These are phyloP conservation scores for Leptopilina boulardi DNA, from an alignment of 1,140 invertebrate species.

Conservation along the genomic window DNA sequence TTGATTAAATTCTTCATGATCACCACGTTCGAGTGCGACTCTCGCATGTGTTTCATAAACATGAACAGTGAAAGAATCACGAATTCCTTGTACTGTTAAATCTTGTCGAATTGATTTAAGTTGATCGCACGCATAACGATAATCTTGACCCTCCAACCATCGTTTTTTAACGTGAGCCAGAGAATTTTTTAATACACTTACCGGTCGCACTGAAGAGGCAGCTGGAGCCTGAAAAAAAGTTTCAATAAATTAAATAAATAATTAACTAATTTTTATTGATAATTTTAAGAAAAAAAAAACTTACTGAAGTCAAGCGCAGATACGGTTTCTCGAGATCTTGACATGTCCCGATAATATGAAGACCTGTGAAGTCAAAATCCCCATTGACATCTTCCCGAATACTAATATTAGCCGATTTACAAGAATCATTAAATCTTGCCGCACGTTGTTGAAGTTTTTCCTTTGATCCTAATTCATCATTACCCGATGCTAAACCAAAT, in stretches of 20 bases:
- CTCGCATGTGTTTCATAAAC: constrained; percentile 99
- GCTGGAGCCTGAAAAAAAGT: constrained; percentile 89
- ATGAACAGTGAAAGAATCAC: constrained; percentile 94
- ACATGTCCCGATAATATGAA: constrained; percentile 95
- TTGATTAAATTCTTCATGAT: constrained; percentile 99
- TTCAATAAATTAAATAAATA: constrained; percentile 33
- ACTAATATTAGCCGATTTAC: constrained; percentile 69
- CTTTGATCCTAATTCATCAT: constrained; percentile 81
- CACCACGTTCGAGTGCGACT: constrained; percentile 97
- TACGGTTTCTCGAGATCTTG: constrained; percentile 96
- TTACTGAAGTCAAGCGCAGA: constrained; percentile 91
- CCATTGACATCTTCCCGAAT: constrained; percentile 77
- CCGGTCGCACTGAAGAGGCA: constrained; percentile 91
- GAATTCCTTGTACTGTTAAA: constrained; percentile 97
- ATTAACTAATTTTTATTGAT: constrained; percentile 4
- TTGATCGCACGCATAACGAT: constrained; percentile 98
- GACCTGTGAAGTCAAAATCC: constrained; percentile 87
- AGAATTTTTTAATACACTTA: constrained; percentile 89
- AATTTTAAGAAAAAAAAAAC: constrained; percentile 46
- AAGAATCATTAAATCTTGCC: constrained; percentile 84
- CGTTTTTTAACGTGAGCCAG: constrained; percentile 92
- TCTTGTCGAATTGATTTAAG: constrained; percentile 99
- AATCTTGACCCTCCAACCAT: constrained; percentile 94
- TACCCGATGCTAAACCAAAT: constrained; percentile 78
- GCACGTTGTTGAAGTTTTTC: constrained; percentile 89